A percentile compares a stretch with the other conserved stretches of the same genome.
phyloP scores from a whole-genome alignment of 2,888 invertebrate genomes.

The Campoplex capitator region DNA sequence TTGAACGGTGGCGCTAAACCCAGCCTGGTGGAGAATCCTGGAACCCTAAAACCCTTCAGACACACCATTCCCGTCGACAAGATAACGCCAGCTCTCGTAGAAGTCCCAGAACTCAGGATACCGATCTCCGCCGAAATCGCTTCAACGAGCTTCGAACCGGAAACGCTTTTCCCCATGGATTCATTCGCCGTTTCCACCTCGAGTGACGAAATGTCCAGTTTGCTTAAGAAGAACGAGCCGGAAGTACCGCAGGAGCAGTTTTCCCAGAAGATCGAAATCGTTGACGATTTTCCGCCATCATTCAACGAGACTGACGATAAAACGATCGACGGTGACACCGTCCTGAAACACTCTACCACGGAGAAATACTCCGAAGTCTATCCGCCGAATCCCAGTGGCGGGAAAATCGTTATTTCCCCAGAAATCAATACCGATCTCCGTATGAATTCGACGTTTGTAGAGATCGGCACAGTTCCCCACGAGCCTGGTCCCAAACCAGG shows the following conservation, averaged over 20 bases:
- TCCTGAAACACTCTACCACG: constrained; percentile 72
- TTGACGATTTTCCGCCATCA: constrained; percentile 26
- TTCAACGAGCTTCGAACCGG: constrained; percentile 8
- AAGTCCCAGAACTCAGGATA: constrained; percentile 17
- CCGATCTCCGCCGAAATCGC: background rate
- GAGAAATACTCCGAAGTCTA: constrained; percentile 76
- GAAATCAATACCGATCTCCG: constrained; percentile 27
- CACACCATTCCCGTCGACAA: constrained; percentile 83
- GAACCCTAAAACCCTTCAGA: constrained; percentile 81
- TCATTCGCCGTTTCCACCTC: constrained; percentile 55
- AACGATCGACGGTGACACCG: constrained; percentile 72
- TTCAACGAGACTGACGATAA: constrained; percentile 2
- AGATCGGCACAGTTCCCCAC: constrained; percentile 73
- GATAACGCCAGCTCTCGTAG: constrained; percentile 75
- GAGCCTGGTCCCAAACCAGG: constrained; percentile 36
- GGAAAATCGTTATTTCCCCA: constrained; percentile 69
- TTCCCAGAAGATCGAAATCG: constrained; percentile 46
- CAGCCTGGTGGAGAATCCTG: constrained; percentile 79
- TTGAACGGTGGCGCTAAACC: constrained; percentile 79
- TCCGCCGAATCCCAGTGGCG: constrained; percentile 73
- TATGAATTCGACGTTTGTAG: constrained; percentile 80
- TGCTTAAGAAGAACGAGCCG: constrained; percentile 60
- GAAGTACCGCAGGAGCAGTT: background rate
- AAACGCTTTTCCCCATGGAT: constrained; percentile 54
- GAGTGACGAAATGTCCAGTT: constrained; percentile 59